Evolutionary conservation across 2,113 vertebrate genomes (phyloP).

Genomic region (Phycodurus eques): DNA sequence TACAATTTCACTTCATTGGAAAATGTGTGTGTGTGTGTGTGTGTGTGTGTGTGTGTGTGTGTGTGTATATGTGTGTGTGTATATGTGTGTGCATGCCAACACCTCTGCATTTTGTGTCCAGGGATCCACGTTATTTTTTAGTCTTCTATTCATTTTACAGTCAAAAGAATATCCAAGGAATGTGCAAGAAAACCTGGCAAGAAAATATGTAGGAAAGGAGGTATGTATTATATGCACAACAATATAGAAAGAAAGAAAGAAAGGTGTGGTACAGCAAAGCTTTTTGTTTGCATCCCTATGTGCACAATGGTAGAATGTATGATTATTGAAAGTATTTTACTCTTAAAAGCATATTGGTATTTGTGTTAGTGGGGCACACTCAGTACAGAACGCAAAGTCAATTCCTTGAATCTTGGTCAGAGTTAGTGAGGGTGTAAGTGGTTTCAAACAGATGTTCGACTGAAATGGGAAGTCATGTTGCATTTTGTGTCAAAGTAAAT

Average conservation of each 20-base stretch:
- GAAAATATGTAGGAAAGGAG: slow-evolving; percentile 99
- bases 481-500: too few relatives aligned
- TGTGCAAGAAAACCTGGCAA: slow-evolving; percentile 99
- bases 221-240: slow-evolving; percentile 87
- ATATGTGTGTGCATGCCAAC: slow-evolving; percentile 81
- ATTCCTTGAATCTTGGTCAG: too few relatives aligned
- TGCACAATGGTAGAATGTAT: too few relatives aligned
- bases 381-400: too few relatives aligned
- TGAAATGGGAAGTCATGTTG: too few relatives aligned
- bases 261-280: slow-evolving; percentile 1
- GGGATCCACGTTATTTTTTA: slow-evolving; percentile 99
- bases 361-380: too few relatives aligned
- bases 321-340: too few relatives aligned
- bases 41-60: slow-evolving; percentile 77
- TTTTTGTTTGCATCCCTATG: too few relatives aligned
- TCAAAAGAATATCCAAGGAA: slow-evolving; percentile 99
- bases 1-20: slow-evolving; percentile 31
- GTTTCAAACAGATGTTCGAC: too few relatives aligned
- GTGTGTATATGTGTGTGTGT: slow-evolving; percentile 59
- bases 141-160: slow-evolving; percentile 99
- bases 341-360: too few relatives aligned
- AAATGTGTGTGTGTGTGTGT: slow-evolving; percentile 18
- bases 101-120: slow-evolving; percentile 84
- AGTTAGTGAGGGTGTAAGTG: too few relatives aligned
- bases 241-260: slow-evolving; percentile 21